Evolutionary conservation across 2,888 invertebrate genomes (phyloP).

Genomic region (Lordiphosa fenestrarum): DNA sequence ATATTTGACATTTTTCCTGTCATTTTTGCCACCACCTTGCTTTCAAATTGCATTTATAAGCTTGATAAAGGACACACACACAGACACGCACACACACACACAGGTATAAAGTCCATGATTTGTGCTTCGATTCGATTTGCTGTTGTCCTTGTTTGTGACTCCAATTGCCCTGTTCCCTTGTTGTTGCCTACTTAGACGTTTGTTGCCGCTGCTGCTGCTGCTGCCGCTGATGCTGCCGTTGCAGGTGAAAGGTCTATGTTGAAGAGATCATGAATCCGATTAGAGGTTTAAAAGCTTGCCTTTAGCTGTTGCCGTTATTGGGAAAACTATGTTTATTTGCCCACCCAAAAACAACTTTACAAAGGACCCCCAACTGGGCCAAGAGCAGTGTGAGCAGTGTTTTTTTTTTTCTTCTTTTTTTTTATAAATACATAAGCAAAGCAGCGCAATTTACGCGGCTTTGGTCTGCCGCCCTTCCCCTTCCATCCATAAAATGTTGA

Average conservation of each 20-base stretch:
- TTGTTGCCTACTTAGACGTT: neutral
- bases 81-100: neutral
- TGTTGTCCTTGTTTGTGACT: constrained; percentile 4
- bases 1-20: too few species aligned
- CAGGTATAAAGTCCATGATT: neutral
- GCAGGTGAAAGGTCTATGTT: neutral
- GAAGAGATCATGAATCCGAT: constrained; percentile 15
- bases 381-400: too few species aligned
- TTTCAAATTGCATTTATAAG: neutral
- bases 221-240: neutral
- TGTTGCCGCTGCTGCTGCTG: neutral
- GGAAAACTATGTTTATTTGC: too few species aligned
- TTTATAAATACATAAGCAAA: neutral
- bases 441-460: constrained; percentile 8
- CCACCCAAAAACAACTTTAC: too few species aligned
- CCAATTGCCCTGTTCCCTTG: neutral
- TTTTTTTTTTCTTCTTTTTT: too few species aligned
- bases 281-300: constrained; percentile 10
- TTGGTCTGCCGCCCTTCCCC: too few species aligned
- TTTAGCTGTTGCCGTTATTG: neutral
- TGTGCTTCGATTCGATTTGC: constrained; percentile 9
- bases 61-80: too few species aligned
- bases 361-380: too few species aligned
- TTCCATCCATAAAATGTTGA: constrained; percentile 7
- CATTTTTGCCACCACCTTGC: too few species aligned